Evolutionary conservation across 2,888 invertebrate species (phyloP), one percentile per base, ranked within the genome.

Genomic region (Clivina fossor): DNA sequence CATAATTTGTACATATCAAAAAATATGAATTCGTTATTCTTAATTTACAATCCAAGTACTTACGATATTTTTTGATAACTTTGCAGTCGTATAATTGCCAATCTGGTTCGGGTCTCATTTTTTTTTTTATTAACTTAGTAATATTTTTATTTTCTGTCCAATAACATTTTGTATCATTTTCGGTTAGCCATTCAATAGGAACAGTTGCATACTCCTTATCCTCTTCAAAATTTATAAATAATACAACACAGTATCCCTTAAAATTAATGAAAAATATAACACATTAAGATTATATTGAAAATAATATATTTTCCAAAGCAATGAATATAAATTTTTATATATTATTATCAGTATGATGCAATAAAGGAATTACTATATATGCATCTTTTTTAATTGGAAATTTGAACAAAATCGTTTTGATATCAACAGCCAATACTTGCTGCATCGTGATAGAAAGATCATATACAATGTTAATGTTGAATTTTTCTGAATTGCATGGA

Each of bases 101-200:
- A 2, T 15, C 8, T 13, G 37, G 13, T 8, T 37, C 37, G 18
- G 37, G 37, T 16, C 3, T 8, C 15, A 37, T 37, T 37, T 37
- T 37, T n/a, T 37, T 37, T 37, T 13, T 2, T 16, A 37, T 37
- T 11, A 13, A 37, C 18, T 37, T 37, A 16, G 16, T 26, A 7
- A 26, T 18, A 9, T 37, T 13, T 37, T 37, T 37, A 8, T 37
- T 37, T 7, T 37, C 37, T 2, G 37, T 15, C 37, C 37, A 37
- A 37, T 16, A 37, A 37, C 37, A 37, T 37, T 37, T 18, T 37
- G 4, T 37, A 5, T 37, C 37, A 37, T 37, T 37, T 16, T 37
- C 18, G 5, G 13, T 13, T 13, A 37, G 37, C 37, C 37, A 37
- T 18, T 16, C 15, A 11, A 18, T 37, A 37, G 37, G 37, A 16